Percentiles rank a stretch among this genome's conserved stretches.
Evolutionary conservation across 2,888 invertebrate genomes (phyloP).

Genomic region (Nesidiocoris tenuis): DNA sequence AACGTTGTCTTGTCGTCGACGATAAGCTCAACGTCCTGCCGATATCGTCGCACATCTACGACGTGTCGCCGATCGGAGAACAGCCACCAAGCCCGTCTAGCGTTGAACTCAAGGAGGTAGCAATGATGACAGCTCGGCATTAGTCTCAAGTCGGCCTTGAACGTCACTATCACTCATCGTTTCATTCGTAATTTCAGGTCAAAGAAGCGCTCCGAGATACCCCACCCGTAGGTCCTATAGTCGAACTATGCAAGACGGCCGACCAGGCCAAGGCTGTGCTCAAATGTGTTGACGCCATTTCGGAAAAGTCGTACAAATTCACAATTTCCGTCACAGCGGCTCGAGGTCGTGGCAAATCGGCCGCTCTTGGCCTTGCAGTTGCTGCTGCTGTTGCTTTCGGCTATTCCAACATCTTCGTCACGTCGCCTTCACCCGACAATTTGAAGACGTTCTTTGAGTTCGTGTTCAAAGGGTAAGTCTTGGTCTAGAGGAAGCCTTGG

Average conservation of each 20-base stretch:
- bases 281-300: conserved; percentile 91
- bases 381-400: conserved; percentile 80
- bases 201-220: conserved; percentile 84
- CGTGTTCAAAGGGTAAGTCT: conserved; percentile 84
- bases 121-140: background rate
- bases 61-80: conserved; percentile 52
- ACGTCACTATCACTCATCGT: background rate
- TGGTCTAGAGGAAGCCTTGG: too few species aligned
- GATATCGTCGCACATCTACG: conserved; percentile 82
- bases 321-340: conserved; percentile 95
- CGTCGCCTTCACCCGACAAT: conserved; percentile 97
- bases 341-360: conserved; percentile 97
- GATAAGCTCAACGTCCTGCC: conserved; percentile 90
- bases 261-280: conserved; percentile 86
- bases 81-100: conserved; percentile 10
- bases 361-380: conserved; percentile 90
- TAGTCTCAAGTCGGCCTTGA: background rate
- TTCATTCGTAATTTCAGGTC: background rate
- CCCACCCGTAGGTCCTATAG: conserved; percentile 85
- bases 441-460: conserved; percentile 96
- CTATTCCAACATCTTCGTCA: conserved; percentile 93
- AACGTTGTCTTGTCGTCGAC: conserved; percentile 88
- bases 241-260: conserved; percentile 85
- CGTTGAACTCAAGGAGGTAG: conserved; percentile 20
- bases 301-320: conserved; percentile 83